Evolutionary conservation across 2,888 invertebrate genomes (phyloP).

Genomic region (Beris morrisii): DNA sequence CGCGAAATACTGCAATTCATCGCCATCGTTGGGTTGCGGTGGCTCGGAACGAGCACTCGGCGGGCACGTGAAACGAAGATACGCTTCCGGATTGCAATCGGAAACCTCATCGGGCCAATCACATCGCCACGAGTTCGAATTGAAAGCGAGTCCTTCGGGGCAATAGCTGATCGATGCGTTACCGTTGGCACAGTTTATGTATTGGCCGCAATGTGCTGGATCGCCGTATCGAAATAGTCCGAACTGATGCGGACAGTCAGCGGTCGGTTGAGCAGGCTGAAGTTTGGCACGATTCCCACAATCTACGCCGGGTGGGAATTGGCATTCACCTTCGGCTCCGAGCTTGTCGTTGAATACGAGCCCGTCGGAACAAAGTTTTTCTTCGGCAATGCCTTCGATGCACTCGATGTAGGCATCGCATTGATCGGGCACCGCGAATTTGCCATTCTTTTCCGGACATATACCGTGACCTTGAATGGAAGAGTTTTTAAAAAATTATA

Average conservation of each 20-base stretch:
- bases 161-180: conserved; percentile 72
- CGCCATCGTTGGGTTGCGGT: conserved; percentile 48
- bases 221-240: conserved; percentile 72
- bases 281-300: conserved; percentile 71
- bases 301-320: conserved; percentile 77
- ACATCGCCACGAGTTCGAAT: conserved; percentile 72
- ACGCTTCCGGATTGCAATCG: conserved; percentile 77
- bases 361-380: conserved; percentile 81
- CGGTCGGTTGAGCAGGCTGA: conserved; percentile 64
- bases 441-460: conserved; percentile 70
- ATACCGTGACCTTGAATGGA: conserved; percentile 34
- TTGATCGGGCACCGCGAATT: conserved; percentile 67
- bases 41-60: conserved; percentile 55
- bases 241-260: conserved; percentile 67
- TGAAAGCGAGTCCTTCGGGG: conserved; percentile 82
- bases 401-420: conserved; percentile 77
- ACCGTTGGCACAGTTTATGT: conserved; percentile 80
- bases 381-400: conserved; percentile 68
- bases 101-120: conserved; percentile 86
- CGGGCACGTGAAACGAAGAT: conserved; percentile 77
- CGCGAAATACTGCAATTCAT: conserved; percentile 48
- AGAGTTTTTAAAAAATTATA: not conserved
- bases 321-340: conserved; percentile 69
- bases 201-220: conserved; percentile 69
- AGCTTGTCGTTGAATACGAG: conserved; percentile 73